phyloP scores from a whole-genome alignment of 2,797 vertebrate genomes.

The Peromyscus attwateri region DNA sequence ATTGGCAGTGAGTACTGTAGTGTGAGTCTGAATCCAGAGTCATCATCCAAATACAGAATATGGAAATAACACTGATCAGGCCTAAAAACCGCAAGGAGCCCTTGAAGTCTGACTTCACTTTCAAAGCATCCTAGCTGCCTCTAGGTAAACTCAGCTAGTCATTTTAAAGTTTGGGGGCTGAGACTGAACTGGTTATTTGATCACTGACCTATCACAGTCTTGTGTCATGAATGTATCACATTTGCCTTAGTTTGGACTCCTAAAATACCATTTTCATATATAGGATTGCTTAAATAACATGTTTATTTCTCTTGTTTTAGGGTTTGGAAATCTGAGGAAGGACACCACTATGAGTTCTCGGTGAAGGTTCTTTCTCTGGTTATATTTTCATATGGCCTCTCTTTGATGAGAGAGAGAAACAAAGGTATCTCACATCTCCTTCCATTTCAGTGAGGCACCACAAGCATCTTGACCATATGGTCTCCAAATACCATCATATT shows the following conservation, averaged over 20 bases:
- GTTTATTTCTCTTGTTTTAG: neutral
- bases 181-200: neutral
- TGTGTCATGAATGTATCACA: neutral
- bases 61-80: slow-evolving; percentile 4
- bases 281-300: neutral
- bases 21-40: neutral
- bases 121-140: neutral
- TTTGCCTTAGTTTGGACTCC: neutral
- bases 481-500: neutral
- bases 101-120: neutral
- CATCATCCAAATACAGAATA: neutral
- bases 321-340: neutral
- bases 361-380: neutral
- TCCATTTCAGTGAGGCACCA: neutral
- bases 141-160: neutral
- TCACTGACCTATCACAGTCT: neutral
- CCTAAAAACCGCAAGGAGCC: neutral
- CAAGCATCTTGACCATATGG: neutral
- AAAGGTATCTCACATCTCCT: neutral
- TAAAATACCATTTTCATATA: neutral
- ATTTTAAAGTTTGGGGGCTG: neutral
- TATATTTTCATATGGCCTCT: neutral
- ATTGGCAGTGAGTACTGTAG: neutral
- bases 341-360: neutral
- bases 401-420: neutral